Conservation (phyloP, 2,113 vertebrate species). For the Aplodontia rufa region DNA sequence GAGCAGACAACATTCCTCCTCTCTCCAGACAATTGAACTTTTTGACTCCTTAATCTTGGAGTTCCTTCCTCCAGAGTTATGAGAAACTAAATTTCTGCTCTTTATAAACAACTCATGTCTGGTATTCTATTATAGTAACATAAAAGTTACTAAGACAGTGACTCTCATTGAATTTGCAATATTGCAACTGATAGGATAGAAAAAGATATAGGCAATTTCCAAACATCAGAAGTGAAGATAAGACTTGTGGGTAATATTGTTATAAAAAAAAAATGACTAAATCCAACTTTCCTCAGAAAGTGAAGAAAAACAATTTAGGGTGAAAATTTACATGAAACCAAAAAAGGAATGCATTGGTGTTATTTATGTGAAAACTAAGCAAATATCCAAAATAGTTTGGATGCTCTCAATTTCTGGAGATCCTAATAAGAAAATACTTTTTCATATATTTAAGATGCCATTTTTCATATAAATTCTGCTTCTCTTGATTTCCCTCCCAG, state of each 20-base stretch:
- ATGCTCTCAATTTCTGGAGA: background rate
- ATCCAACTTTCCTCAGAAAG: background rate
- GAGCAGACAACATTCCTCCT: background rate
- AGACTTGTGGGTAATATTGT: background rate
- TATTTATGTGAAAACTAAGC: background rate
- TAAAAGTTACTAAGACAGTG: too few species aligned
- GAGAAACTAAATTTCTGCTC: background rate
- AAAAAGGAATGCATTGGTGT: background rate
- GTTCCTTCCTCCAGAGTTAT: background rate
- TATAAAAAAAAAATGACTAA: background rate
- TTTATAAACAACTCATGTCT: background rate
- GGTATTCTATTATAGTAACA: background rate
- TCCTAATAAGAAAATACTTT: constrained; percentile 3
- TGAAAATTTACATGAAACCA: background rate
- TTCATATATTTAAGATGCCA: background rate
- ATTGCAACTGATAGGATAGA: background rate
- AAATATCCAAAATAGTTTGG: constrained; percentile 4
- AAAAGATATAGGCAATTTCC: background rate
- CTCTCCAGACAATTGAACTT: accelerated
- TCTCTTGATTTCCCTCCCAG: constrained; percentile 18
- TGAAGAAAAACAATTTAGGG: background rate
- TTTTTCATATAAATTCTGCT: constrained; percentile 4
- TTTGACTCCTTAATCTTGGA: background rate
- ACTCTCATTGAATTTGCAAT: background rate
- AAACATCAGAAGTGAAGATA: background rate